These are phyloP conservation scores for Chrysotoxum bicinctum DNA, from an alignment of 2,888 invertebrate species.

Conservation along the genomic window DNA sequence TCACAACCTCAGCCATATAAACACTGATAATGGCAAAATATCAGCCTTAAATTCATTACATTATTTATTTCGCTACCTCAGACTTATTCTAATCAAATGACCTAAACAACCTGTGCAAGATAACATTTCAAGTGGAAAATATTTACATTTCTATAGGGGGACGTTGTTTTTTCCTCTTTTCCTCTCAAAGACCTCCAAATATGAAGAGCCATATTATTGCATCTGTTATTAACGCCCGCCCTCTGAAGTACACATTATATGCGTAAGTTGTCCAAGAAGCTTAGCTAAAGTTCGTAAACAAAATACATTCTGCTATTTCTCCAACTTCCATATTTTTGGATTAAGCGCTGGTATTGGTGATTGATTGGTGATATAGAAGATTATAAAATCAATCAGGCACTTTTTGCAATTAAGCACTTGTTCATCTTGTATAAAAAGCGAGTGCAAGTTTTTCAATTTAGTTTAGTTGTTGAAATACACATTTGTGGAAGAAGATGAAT, in stretches of 20 bases:
- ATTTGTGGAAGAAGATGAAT: conserved; percentile 23
- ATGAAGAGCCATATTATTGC: background rate
- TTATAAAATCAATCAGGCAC: background rate
- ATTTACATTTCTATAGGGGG: background rate
- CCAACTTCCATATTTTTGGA: background rate
- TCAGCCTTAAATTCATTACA: background rate
- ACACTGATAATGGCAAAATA: background rate
- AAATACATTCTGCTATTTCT: background rate
- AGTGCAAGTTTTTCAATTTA: background rate
- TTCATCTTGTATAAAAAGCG: conserved; percentile 33
- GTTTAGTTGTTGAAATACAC: conserved; percentile 10
- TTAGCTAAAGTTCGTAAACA: background rate
- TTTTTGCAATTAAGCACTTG: background rate
- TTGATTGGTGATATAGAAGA: background rate
- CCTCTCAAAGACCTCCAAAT: background rate
- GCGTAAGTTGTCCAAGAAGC: background rate
- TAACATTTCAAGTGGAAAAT: background rate
- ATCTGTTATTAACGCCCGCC: background rate
- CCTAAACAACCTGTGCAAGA: background rate
- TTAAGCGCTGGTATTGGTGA: background rate
- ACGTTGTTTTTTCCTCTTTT: background rate
- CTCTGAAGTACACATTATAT: background rate
- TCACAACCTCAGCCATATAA: too few relatives aligned
- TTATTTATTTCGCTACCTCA: background rate
- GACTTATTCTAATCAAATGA: background rate